Base-by-base conservation (phyloP, 1,140 invertebrate genomes). In the Ostrea edulis region DNA sequence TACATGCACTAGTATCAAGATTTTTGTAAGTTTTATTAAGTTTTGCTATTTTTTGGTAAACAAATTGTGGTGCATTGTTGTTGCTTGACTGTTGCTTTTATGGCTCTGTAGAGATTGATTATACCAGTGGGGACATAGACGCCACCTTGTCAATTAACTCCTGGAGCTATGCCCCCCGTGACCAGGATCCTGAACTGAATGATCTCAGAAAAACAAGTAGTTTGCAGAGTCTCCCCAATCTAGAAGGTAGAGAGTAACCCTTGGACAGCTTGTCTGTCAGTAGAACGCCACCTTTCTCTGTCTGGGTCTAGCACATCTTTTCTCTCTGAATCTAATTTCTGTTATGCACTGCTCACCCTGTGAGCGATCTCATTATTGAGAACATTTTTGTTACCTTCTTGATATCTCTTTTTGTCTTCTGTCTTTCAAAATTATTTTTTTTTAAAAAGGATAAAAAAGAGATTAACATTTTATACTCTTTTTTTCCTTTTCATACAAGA, bases 121-220 rank as follows among this genome's bases (percentile, higher is more conserved):
- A 89, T 58, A 89, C 89, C 2, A 88, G 86, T 77, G 93, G 93
- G 2, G 93, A 93, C 85, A 91, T 93, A 55, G 92, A 92, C 84
- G 91, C 93, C 22, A 93, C 91, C 4, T 84, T 91, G 86, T 93
- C 93, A 29, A 92, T 93, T 8, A 90, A 89, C 84, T 92, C 90
- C 82, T 92, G 91, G 91, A 92, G 91, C 82, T 93, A 93, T 77
- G 58, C 86, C 14, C 81, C 89, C 11, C 85, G 90, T 29, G 89
- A 88, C 65, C 54, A 54, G 29, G 87, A 88, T 25, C 86, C 85
- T 25, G 91, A 90, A 22, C 82, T 87, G 82, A 84, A 86, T 54
- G 55, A 55, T 29, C 44, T 82, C 62, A n/a, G 82, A 22, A 87
- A 88, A 58, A 82, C 90, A 4, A 87, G 88, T 52, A 92, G 92